Conservation (phyloP, 2,797 vertebrate species). For the Rallus crepitans region DNA sequence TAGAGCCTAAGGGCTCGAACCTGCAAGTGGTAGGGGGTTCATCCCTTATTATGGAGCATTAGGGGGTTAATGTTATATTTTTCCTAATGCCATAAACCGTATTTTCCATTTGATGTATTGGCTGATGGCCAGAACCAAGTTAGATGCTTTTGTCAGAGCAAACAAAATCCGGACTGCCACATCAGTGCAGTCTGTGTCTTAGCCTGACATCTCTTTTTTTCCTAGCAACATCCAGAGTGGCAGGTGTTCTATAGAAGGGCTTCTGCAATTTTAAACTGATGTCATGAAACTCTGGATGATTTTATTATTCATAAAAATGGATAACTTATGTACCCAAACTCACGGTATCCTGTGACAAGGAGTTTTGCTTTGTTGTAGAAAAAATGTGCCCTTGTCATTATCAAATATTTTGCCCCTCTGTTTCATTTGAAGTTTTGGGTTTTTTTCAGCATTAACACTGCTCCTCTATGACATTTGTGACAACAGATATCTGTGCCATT, state of each 20-base stretch:
- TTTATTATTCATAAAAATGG: neutral
- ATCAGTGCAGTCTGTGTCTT: neutral
- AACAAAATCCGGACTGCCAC: neutral
- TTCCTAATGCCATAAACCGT: neutral
- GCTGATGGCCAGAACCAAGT: constrained; percentile 21
- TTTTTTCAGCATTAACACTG: neutral
- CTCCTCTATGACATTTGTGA: neutral
- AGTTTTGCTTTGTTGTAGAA: neutral
- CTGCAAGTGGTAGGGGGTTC: constrained; percentile 44
- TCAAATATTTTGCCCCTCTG: neutral
- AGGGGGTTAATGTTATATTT: constrained; percentile 52
- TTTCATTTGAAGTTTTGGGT: neutral
- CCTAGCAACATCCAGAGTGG: neutral
- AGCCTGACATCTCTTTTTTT: neutral
- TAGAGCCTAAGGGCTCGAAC: constrained; percentile 49
- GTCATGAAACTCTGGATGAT: neutral
- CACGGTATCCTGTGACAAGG: neutral
- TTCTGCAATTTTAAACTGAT: neutral
- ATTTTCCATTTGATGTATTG: constrained; percentile 48
- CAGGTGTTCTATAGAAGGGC: neutral
- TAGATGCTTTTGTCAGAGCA: constrained; percentile 14
- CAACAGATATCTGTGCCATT: neutral
- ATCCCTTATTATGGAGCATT: constrained; percentile 24
- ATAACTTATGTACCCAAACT: neutral
- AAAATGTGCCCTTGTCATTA: neutral